Percentiles rank a stretch among this genome's conserved stretches.
These are phyloP conservation scores for Neotoxoptera formosana DNA, from an alignment of 1,140 invertebrate species.

Conservation along the genomic window DNA sequence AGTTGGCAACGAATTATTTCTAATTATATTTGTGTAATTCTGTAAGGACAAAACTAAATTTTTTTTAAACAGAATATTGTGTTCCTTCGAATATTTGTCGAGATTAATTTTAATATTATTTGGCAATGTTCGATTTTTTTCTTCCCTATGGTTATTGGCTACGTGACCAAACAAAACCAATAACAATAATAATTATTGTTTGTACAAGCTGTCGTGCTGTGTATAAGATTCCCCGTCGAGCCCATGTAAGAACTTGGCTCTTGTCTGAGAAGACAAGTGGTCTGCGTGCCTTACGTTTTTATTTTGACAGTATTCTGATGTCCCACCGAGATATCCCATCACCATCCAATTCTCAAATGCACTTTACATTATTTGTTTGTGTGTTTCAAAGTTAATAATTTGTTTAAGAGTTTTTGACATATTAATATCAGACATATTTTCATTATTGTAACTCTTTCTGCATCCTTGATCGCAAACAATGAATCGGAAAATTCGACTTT, in stretches of 20 bases:
- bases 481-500: constrained; percentile 15
- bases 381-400: neutral
- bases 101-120: constrained; percentile 52
- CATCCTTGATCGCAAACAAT: constrained; percentile 16
- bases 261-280: constrained; percentile 13
- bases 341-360: neutral
- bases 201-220: constrained; percentile 53
- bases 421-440: constrained; percentile 22
- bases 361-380: constrained; percentile 11
- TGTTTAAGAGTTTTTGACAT: neutral
- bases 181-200: constrained; percentile 58
- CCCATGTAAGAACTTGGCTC: constrained; percentile 37
- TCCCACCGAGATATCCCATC: constrained; percentile 24
- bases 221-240: constrained; percentile 48
- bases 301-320: constrained; percentile 45
- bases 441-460: constrained; percentile 36
- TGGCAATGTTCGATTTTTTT: constrained; percentile 41
- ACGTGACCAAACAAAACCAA: constrained; percentile 49
- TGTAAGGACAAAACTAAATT: neutral
- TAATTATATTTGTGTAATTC: constrained; percentile 4
- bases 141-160: neutral
- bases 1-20: neutral
- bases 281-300: constrained; percentile 32
- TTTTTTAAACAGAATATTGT: neutral
- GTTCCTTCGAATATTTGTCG: neutral